Percentiles rank a stretch among this genome's conserved stretches.
phyloP scores from a whole-genome alignment of 1,140 invertebrate genomes.

The Cataglyphis hispanica region DNA sequence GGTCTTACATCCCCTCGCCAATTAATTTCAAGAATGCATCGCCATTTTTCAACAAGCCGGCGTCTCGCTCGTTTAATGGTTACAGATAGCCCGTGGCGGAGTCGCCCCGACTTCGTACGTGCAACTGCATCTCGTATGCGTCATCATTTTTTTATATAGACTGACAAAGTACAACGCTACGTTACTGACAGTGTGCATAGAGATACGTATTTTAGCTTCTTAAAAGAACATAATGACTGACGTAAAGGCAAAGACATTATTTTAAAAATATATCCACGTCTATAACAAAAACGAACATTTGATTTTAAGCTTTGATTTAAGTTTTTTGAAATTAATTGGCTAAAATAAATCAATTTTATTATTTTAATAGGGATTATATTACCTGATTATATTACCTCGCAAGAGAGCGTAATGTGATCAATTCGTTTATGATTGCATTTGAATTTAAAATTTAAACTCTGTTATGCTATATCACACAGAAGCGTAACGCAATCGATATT shows the following conservation, averaged over 20 bases:
- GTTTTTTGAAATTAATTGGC: not conserved
- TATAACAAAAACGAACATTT: not conserved
- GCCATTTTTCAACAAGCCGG: constrained; percentile 73
- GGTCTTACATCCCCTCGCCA: constrained; percentile 47
- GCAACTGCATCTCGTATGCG: constrained; percentile 54
- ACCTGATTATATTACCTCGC: not conserved
- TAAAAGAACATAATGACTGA: not conserved
- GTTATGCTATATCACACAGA: not conserved
- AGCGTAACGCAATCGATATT: not conserved
- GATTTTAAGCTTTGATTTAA: not conserved
- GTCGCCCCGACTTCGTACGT: constrained; percentile 43
- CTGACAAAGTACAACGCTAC: constrained; percentile 33
- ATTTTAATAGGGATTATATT: constrained; percentile 16
- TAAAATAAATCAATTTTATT: not conserved
- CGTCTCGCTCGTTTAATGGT: constrained; percentile 61
- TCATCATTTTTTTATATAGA: constrained; percentile 51
- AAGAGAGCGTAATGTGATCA: too few relatives aligned
- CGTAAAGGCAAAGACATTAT: constrained; percentile 5
- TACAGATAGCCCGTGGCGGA: constrained; percentile 44
- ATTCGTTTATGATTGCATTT: not conserved
- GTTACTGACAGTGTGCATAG: constrained; percentile 20
- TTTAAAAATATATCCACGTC: not conserved
- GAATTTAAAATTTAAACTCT: not conserved
- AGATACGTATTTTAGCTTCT: constrained; percentile 10
- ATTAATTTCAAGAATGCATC: constrained; percentile 74